Percentiles rank a stretch among this genome's conserved stretches.
Conservation (phyloP, 2,113 vertebrate genomes). For the Oreotrochilus melanogaster region DNA sequence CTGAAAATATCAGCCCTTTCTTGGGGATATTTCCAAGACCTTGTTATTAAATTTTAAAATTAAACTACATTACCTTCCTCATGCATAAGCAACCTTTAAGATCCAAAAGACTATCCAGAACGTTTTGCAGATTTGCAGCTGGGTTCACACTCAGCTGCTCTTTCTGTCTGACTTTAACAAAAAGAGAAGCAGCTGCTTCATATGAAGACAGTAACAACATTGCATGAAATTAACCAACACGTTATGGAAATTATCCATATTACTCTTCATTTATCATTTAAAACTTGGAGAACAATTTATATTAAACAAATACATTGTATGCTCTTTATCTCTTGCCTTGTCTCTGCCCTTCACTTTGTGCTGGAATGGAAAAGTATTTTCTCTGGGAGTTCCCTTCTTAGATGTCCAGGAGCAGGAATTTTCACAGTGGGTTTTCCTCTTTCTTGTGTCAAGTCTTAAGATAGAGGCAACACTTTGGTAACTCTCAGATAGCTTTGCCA, state of each 20-base stretch:
- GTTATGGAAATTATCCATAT: background rate
- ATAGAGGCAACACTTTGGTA: background rate
- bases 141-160: constrained; percentile 15
- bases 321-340: background rate
- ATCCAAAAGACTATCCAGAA: background rate
- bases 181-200: background rate
- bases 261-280: background rate
- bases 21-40: constrained; percentile 10
- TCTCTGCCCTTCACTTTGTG: background rate
- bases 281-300: background rate
- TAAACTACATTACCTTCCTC: background rate
- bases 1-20: constrained; percentile 29
- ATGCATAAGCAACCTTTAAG: constrained; percentile 16
- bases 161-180: background rate
- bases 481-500: background rate
- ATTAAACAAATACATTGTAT: background rate
- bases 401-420: background rate
- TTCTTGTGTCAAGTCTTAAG: background rate
- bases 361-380: background rate
- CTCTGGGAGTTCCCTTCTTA: background rate
- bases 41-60: constrained; percentile 25
- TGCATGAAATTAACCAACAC: background rate
- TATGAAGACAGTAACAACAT: background rate
- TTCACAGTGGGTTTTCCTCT: background rate
- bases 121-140: background rate